Conservation (phyloP, 2,888 invertebrate species). For the Hecatera dysodea region DNA sequence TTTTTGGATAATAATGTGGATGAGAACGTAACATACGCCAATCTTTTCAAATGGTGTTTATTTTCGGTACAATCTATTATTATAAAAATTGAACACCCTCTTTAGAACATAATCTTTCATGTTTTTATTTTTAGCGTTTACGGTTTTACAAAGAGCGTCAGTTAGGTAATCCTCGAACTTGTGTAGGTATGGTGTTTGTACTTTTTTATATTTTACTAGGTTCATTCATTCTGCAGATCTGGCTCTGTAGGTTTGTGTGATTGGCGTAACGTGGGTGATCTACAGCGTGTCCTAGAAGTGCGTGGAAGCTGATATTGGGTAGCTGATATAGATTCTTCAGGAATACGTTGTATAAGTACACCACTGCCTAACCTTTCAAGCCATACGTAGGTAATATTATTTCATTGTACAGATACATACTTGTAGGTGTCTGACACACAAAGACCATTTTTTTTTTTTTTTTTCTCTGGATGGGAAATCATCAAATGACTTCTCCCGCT, state of each 20-base stretch:
- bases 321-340: no score
- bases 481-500: no score
- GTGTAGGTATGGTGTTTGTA: background rate
- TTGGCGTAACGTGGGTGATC: background rate
- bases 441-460: no score
- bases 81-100: background rate
- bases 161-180: background rate
- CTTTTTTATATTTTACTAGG: background rate
- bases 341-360: background rate
- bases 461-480: no score
- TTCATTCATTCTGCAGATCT: background rate
- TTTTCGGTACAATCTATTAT: background rate
- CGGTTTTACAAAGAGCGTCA: background rate
- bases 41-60: background rate
- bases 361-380: background rate
- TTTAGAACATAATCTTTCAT: constrained; percentile 6
- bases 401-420: background rate
- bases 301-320: no score
- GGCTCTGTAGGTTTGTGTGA: no score
- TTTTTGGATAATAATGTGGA: no score
- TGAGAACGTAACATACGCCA: no score
- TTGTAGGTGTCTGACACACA: background rate
- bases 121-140: constrained; percentile 8
- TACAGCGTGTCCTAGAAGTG: no score
- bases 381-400: background rate